A percentile compares a stretch with the other conserved stretches of the same genome.
phyloP scores from a whole-genome alignment of 2,797 vertebrate genomes.

The Echiichthys vipera region DNA sequence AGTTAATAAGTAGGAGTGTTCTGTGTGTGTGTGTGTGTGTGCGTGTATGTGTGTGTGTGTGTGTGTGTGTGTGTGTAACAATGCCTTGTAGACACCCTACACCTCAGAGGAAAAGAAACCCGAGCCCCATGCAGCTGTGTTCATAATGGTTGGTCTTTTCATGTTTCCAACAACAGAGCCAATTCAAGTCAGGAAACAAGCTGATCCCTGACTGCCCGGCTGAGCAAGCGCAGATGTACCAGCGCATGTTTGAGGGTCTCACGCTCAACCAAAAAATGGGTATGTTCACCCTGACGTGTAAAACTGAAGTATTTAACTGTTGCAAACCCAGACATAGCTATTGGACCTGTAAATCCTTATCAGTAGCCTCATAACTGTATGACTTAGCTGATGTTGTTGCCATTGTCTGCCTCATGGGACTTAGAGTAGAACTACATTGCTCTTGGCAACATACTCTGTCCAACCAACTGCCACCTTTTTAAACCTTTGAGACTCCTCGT shows the following conservation, averaged over 20 bases:
- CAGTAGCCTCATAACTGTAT: not conserved
- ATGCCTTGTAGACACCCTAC: constrained; percentile 7
- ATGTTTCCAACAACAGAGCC: constrained; percentile 66
- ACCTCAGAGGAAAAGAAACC: constrained; percentile 14
- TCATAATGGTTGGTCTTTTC: constrained; percentile 22
- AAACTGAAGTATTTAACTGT: not conserved
- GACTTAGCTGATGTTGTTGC: constrained; percentile 9
- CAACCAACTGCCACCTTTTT: not conserved
- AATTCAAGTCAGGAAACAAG: constrained; percentile 77
- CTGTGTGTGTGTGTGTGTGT: not conserved
- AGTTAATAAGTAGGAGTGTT: not conserved
- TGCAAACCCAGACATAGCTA: not conserved
- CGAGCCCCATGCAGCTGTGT: not conserved
- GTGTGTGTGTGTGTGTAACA: not conserved
- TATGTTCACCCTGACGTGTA: constrained; percentile 42
- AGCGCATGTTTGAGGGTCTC: constrained; percentile 78
- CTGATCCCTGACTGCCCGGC: constrained; percentile 71
- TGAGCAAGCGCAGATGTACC: constrained; percentile 77
- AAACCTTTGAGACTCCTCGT: constrained; percentile 20
- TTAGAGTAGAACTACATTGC: not conserved
- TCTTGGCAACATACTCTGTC: constrained; percentile 30
- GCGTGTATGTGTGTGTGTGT: too few relatives aligned
- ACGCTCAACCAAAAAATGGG: constrained; percentile 71
- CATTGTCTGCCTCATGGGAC: constrained; percentile 4
- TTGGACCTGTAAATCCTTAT: not conserved